phyloP scores from a whole-genome alignment of 35 echinoderm and acorn worm genomes.

The Heliocidaris erythrogramma region DNA sequence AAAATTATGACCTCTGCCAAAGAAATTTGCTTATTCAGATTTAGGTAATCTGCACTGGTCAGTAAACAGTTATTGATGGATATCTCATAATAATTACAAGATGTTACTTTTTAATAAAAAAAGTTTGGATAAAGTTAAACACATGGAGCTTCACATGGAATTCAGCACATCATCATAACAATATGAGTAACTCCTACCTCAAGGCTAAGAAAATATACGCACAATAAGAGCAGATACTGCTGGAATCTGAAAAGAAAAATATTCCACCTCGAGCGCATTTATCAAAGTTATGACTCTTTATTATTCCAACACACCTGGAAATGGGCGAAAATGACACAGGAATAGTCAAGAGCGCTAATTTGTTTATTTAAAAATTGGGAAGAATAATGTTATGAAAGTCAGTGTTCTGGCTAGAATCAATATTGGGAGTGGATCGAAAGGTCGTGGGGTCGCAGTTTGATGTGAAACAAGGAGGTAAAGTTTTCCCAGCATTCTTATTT shows the following conservation, averaged over 20 bases:
- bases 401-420: background rate
- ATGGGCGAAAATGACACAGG: background rate
- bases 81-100: background rate
- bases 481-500: conserved; percentile 10
- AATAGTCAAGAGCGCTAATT: background rate
- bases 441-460: background rate
- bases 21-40: background rate
- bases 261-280: background rate
- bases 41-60: background rate
- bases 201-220: background rate
- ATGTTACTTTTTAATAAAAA: background rate
- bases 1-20: background rate
- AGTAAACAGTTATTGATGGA: background rate
- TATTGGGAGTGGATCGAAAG: background rate
- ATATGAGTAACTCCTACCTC: background rate
- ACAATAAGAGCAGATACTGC: background rate
- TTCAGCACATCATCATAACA: background rate
- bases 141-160: background rate
- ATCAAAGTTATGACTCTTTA: background rate
- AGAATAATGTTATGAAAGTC: background rate
- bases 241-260: background rate
- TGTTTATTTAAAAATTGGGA: background rate
- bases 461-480: conserved; percentile 10
- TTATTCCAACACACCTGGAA: background rate
- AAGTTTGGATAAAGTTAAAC: background rate